phyloP scores from a whole-genome alignment of 2,888 invertebrate species.

The Nomada flava region DNA sequence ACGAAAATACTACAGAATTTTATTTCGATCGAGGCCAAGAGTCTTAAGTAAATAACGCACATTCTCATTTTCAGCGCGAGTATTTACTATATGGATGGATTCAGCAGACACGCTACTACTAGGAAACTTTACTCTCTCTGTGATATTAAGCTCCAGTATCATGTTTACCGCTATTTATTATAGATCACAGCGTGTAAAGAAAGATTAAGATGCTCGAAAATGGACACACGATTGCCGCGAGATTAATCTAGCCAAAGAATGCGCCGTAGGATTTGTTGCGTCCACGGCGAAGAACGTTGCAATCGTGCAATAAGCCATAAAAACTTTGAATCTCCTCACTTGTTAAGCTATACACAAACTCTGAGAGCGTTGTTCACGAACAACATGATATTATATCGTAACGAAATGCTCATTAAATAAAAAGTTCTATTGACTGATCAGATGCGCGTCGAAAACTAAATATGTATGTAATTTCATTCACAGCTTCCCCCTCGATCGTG shows the following conservation, averaged over 20 bases:
- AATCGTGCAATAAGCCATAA: not conserved
- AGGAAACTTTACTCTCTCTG: slow-evolving; percentile 90
- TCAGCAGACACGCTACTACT: slow-evolving; percentile 90
- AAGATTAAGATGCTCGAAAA: slow-evolving; percentile 66
- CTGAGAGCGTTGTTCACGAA: not conserved
- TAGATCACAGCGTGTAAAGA: slow-evolving; percentile 83
- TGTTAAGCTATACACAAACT: not conserved
- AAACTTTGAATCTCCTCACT: not conserved
- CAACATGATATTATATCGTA: slow-evolving; percentile 11
- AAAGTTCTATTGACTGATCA: slow-evolving; percentile 13
- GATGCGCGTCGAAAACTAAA: not conserved
- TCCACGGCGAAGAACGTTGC: not conserved
- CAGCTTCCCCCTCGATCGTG: not conserved
- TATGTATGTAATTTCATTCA: not conserved
- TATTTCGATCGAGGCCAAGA: not conserved
- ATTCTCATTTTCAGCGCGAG: slow-evolving; percentile 87
- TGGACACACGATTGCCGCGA: not conserved
- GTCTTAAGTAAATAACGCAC: not conserved
- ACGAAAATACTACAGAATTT: not conserved
- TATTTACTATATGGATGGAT: slow-evolving; percentile 92
- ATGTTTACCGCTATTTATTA: slow-evolving; percentile 90
- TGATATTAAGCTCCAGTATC: slow-evolving; percentile 89
- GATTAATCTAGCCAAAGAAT: slow-evolving; percentile 22
- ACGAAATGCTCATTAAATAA: slow-evolving; percentile 18
- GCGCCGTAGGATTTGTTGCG: not conserved